Base-by-base conservation (phyloP, 2,797 vertebrate genomes). In the Nannoperca obscura region DNA sequence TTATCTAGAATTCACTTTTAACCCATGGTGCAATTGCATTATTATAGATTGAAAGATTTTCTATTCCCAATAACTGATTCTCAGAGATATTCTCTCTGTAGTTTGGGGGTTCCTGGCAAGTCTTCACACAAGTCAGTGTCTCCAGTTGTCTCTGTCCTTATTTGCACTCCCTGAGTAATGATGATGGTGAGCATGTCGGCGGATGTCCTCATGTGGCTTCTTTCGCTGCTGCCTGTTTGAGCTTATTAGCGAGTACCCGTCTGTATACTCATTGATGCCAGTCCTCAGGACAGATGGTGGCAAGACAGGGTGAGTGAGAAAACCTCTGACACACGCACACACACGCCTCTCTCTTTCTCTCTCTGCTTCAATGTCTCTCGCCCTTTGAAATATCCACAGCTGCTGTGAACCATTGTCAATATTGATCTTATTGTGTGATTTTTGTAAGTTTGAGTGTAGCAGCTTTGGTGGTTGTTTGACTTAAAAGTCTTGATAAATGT, bases 251-350 rank as follows among this genome's bases (percentile, higher is more conserved):
- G 70, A 86, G 86, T 73, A 84, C 61, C 92, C 87, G 84, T 93
- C 93, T 94, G 93, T 80, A 87, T 86, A 74, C 87, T 90, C 86
- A 81, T 80, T 76, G 88, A 89, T 91, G 92, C 91, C 92, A 93
- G 89, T 85, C 82, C 89, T 81, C 80, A 44, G 80, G 89, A 91
- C 93, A 93, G 91, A 93, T 94, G 93, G 92, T 87, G 80, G 84
- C 72, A 85, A 83, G 72, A 85, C 85, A 68, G 66, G 78, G 82
- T 81, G 89, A 85, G 86, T 88, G 85, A 83, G 72, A 83, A 89
- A 87, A 89, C 79, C 88, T 84, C 57, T 81, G 71, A 81, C 75
- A 74, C 44, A 58, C 64, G 49, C 57, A 42, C 40, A 65, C 32
- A 44, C 64, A 52, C 58, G 55, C n/a, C 44, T 40, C 57, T 27